Base-by-base conservation (phyloP, 2,113 vertebrate species). In the Varanus komodoensis region DNA sequence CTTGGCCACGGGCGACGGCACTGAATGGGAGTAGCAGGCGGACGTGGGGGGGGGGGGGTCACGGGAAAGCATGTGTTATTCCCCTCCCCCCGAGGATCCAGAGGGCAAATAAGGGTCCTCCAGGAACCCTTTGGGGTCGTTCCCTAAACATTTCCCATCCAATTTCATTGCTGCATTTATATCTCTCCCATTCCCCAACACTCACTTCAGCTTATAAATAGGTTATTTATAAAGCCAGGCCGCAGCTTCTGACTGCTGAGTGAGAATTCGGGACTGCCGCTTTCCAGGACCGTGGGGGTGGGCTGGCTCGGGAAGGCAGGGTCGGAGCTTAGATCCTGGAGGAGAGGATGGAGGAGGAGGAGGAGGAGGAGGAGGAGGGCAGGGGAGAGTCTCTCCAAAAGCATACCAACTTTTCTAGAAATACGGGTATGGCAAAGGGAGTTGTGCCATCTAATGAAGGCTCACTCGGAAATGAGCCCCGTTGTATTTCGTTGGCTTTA, bases 261-360 rank as follows among this genome's bases (percentile, higher is more conserved):
- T 38, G 82, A 68, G 25, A 34, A 19, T 8, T 17, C 29, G 12
- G 67, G 15, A 5, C 80, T 21, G 52, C 19, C 17, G 32, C 50
- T 7, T n/a, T 17, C 80, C 80, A 8, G 54, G 9, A 74, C 11
- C 17, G 50, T 29, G 50, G 27, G 52, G 80, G 1, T 4, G 4
- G 29, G n/a, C 19, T 1, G 1, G 80, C 52, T 82, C 12, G 32
- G 29, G 14, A 9, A 14, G 50, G 52, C 29, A 19, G 79, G 79
- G 12, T n/a, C 14, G 4, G 7, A 23, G 23, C 21, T 44, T 32
- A 32, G 11, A 44, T 15, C 15, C 9, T 1, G 61, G 34, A 15
- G 0, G 1, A 19, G 54, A 19, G 17, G 8, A 23, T 34, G 27
- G 14, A 3, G 5, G 25, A 17, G 8, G 17, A 27, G 0, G 1